These are phyloP conservation scores for Sterna hirundo DNA, from an alignment of 2,113 vertebrate species.

Conservation along the genomic window DNA sequence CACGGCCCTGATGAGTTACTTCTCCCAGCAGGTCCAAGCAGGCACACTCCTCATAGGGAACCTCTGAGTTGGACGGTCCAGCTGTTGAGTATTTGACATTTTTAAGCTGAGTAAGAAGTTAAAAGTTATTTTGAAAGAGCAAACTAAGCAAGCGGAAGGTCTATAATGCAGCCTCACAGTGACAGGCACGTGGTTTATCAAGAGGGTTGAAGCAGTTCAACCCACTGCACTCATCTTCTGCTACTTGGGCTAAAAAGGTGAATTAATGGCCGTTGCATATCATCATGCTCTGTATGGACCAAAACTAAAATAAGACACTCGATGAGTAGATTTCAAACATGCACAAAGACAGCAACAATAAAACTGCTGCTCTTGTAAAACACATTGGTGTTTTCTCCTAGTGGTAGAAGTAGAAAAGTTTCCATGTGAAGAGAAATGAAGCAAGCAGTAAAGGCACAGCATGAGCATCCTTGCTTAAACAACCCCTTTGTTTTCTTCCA, in stretches of 20 bases:
- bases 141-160: not conserved
- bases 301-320: not conserved
- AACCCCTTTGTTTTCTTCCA: not conserved
- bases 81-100: not conserved
- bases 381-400: not conserved
- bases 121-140: not conserved
- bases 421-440: not conserved
- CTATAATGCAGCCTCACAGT: rapidly evolving
- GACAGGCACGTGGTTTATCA: not conserved
- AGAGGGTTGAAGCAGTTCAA: not conserved
- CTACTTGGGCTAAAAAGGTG: not conserved
- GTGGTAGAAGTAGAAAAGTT: not conserved
- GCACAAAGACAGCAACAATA: not conserved
- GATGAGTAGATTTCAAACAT: not conserved
- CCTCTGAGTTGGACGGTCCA: not conserved
- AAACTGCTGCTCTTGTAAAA: not conserved
- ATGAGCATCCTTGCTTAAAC: not conserved
- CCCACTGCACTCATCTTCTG: not conserved
- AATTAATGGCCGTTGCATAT: not conserved
- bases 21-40: not conserved
- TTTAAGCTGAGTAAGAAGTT: not conserved
- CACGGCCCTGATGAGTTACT: not conserved
- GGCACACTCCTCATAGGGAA: not conserved
- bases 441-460: not conserved
- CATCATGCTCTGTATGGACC: not conserved